These are phyloP conservation scores for Drosophila rhopaloa DNA, from an alignment of 1,140 invertebrate genomes.

Conservation along the genomic window DNA sequence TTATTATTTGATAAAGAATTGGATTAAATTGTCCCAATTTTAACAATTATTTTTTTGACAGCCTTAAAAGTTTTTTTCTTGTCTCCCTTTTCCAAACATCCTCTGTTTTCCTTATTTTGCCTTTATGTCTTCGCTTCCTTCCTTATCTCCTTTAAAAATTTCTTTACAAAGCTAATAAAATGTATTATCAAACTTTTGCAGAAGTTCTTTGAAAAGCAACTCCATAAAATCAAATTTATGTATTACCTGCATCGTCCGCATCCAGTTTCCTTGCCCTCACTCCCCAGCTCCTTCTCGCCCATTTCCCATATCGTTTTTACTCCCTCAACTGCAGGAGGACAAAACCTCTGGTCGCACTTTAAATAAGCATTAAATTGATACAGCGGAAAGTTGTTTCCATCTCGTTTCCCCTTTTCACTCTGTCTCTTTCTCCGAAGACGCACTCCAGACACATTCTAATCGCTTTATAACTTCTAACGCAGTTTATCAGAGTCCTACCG, in stretches of 20 bases:
- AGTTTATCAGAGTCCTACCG: constrained; percentile 64
- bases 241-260: constrained; percentile 56
- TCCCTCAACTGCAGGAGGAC: constrained; percentile 18
- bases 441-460: constrained; percentile 67
- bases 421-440: constrained; percentile 14
- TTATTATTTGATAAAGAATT: not conserved
- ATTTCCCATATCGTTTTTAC: constrained; percentile 48
- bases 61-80: not conserved
- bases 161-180: constrained; percentile 54
- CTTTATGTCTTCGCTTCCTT: constrained; percentile 1
- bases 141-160: constrained; percentile 9
- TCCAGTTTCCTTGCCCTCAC: not conserved
- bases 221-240: constrained; percentile 78
- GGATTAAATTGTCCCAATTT: not conserved
- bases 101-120: not conserved
- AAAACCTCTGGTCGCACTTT: constrained; percentile 50
- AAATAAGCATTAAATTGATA: constrained; percentile 80
- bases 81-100: not conserved
- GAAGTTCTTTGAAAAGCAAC: constrained; percentile 48
- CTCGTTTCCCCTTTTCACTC: not conserved
- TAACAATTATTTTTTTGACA: not conserved
- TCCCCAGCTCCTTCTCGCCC: constrained; percentile 10
- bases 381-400: constrained; percentile 46
- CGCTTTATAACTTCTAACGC: constrained; percentile 81
- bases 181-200: constrained; percentile 58